Evolutionary conservation across 2,797 vertebrate species (phyloP), one percentile per base, ranked within the genome.

Genomic region (Sebastes hubbsi): DNA sequence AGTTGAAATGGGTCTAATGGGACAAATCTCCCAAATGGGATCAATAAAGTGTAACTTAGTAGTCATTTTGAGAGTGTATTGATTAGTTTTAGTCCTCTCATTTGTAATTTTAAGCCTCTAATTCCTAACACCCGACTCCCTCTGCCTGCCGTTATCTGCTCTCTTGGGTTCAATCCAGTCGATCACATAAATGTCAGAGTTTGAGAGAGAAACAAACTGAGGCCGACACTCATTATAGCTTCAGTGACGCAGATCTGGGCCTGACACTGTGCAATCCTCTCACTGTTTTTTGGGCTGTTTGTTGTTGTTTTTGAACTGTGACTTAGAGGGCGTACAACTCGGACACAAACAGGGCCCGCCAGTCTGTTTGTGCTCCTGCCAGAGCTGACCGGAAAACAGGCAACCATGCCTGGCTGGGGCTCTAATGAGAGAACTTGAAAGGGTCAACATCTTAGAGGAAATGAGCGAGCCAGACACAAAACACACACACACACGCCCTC

Each of bases 361-460:
- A 16, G 62, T 70, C 65, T 38, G 70, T 84, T 75, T 85, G 80
- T 76, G 84, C 46, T 77, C n/a, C 66, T 78, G 83, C 84, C 87
- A 88, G 54, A 60, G 42, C 74, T 65, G 69, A 87, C 72, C 78
- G 84, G 73, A 81, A 81, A 75, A 74, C 56, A 66, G 60, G 78
- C 73, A 80, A 36, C 80, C 79, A 59, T 2, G 82, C 74, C 76
- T 84, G 84, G 70, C 60, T 27, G 7, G 68, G 27, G 22, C 81
- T 72, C 68, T 91, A 88, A 91, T 87, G 88, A 87, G 83, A 22
- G 70, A 9, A 38, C 77, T 75, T 75, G 71, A 83, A 82, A 75
- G 72, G 63, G 60, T 76, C 54, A 42, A 32, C 66, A 52, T 85
- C 76, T 72, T 34, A 29, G 76, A 68, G 56, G 30, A 61, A 49